Evolutionary conservation across 2,113 vertebrate genomes (phyloP), one percentile per base, ranked within the genome.

Genomic region (Rhinogobius similis): DNA sequence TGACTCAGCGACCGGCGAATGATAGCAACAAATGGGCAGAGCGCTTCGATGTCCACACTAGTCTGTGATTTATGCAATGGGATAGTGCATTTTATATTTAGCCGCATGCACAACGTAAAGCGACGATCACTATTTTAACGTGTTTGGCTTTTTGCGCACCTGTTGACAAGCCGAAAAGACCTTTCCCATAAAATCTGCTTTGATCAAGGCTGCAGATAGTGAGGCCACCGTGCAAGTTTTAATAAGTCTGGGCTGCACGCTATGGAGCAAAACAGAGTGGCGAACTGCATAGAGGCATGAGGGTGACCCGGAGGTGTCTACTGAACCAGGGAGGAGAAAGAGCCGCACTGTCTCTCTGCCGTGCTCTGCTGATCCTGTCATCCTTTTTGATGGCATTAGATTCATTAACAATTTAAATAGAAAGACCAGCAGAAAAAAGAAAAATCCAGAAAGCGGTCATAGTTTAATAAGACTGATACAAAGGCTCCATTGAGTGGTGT

Each of bases 371-470:
- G 92, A 92, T 88, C 88, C 88, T 90, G 88, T 90, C 90, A 90
- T 90, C 81, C 86, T 87, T 88, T 92, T 90, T 93, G 92, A 93
- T 90, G 91, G 88, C 86, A 92, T 92, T 92, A 90, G 78, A 93
- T 92, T 92, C 91, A 93, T 92, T 92, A 93, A 92, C 92, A 93
- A 92, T 92, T 92, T 92, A 92, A 90, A 90, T 76, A 73, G 82
- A 78, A 72, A 58, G 72, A 70, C 67, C 73, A 72, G 63, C 73
- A 73, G 65, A 65, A 79, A 73, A 85, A 55, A 79, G 72, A 83
- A 82, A 73, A 82, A 72, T 81, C 74, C 75, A 71, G 76, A 67
- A 53, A 70, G 77, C 62, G 85, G 26, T 14, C 1, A 71, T 76
- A 87, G 88, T 89, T 50, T 92, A 93, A 89, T 91, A 92, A 93